phyloP scores from a whole-genome alignment of 2,797 vertebrate genomes.

The Tachyglossus aculeatus region DNA sequence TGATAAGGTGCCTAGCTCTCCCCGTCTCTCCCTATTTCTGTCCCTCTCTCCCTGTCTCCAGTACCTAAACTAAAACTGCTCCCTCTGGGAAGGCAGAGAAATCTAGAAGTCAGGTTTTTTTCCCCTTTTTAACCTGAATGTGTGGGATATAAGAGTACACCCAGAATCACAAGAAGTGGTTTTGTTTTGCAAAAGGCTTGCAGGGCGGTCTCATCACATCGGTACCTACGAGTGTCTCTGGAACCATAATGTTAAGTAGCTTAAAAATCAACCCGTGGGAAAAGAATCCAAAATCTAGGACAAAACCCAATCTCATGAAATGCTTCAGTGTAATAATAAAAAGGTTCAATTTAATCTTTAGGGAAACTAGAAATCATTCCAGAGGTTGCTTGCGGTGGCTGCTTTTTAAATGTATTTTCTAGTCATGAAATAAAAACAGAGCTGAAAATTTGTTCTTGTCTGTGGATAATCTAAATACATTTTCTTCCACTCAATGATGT shows the following conservation, averaged over 20 bases:
- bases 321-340: not conserved
- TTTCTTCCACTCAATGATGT: constrained; percentile 11
- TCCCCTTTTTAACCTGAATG: constrained; percentile 37
- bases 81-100: constrained; percentile 32
- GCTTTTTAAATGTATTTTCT: constrained; percentile 34
- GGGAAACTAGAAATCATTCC: too few species aligned
- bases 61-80: constrained; percentile 36
- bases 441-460: not conserved
- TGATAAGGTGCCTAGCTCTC: constrained; percentile 5
- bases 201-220: not conserved
- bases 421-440: constrained; percentile 1
- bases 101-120: constrained; percentile 43
- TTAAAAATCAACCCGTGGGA: not conserved
- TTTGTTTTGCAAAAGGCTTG: constrained; percentile 34
- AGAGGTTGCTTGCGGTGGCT: not conserved
- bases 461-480: not conserved
- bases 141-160: constrained; percentile 50
- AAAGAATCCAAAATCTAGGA: constrained; percentile 7
- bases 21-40: not conserved
- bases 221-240: constrained; percentile 27
- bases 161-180: not conserved
- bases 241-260: constrained; percentile 12
- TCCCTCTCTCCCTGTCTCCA: not conserved
- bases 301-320: constrained; percentile 19
- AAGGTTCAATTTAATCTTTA: constrained; percentile 2